Base-by-base conservation (phyloP, 2,113 vertebrate genomes). In the Uria aalge region DNA sequence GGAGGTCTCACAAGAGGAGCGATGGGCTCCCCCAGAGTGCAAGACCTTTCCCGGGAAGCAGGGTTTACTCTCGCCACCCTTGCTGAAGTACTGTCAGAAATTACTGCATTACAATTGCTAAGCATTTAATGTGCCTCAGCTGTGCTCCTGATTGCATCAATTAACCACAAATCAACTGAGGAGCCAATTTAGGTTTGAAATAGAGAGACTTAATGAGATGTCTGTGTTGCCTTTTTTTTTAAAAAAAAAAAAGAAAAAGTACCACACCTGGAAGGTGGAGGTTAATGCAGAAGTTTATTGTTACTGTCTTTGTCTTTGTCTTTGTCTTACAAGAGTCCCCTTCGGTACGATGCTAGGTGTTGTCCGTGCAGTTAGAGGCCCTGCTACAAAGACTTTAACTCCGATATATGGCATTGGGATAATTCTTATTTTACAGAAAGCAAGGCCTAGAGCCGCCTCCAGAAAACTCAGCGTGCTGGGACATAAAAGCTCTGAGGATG, bases 111-210 rank as follows among this genome's bases (percentile, higher is more conserved):
- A 50, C 67, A 74, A 71, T 45, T 66, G 40, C 72, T 75, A 71
- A 74, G 45, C 45, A 41, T 74, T 79, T 90, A 83, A 45, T 47
- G 41, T 43, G 71, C 30, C 43, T 82, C 76, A 69, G 66, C 76
- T 82, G 80, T 50, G 62, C 45, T 72, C 76, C 72, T 94, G 89
- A 90, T 94, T 78, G 72, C 73, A 94, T 92, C 85, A 90, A 86
- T 78, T 94, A 92, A 82, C 43, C 36, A 87, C 60, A 68, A 71
- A 90, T 75, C 85, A 92, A 36, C 62, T 18, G 56, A 66, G 89
- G 14, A 83, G 56, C 56, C 81, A 79, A 75, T 83, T 64, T 78
- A 77, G 45, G 29, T 64, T 83, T 63, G 77, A 69, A 90, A 90
- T 32, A 83, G 36, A 67, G 32, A 69, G 55, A 22, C 32, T 59